phyloP scores from a whole-genome alignment of 2,113 vertebrate genomes.

The Chlorodrepanis virens region DNA sequence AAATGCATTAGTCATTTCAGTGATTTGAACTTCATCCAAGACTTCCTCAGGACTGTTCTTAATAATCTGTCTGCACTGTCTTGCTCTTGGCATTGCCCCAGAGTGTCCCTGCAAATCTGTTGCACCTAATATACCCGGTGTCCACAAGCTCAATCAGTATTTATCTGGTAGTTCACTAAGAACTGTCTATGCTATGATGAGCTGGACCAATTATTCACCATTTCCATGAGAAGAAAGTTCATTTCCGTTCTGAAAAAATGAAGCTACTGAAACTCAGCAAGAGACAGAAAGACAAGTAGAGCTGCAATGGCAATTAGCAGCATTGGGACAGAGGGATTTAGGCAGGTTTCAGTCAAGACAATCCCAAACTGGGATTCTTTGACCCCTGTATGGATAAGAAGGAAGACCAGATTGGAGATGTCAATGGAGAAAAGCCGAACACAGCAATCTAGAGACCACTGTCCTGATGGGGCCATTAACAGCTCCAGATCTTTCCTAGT shows the following conservation, averaged over 20 bases:
- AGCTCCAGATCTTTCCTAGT: neutral
- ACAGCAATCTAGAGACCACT: neutral
- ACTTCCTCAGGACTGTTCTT: conserved; percentile 68
- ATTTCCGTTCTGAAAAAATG: neutral
- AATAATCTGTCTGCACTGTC: conserved; percentile 36
- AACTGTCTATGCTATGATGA: neutral
- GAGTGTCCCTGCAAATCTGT: neutral
- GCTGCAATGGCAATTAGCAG: neutral
- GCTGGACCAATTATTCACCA: neutral
- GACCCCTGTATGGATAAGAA: neutral
- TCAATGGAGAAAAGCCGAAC: neutral
- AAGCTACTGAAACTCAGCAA: neutral
- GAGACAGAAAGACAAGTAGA: neutral
- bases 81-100: neutral
- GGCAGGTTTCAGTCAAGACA: neutral
- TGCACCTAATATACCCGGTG: conserved; percentile 36
- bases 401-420: neutral
- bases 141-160: neutral
- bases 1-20: conserved; percentile 35
- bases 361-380: neutral
- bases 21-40: conserved; percentile 66
- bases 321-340: neutral
- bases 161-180: neutral
- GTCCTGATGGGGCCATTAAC: neutral
- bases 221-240: neutral